Base-by-base conservation (phyloP, 2,797 vertebrate species). In the Scarus forsteni region DNA sequence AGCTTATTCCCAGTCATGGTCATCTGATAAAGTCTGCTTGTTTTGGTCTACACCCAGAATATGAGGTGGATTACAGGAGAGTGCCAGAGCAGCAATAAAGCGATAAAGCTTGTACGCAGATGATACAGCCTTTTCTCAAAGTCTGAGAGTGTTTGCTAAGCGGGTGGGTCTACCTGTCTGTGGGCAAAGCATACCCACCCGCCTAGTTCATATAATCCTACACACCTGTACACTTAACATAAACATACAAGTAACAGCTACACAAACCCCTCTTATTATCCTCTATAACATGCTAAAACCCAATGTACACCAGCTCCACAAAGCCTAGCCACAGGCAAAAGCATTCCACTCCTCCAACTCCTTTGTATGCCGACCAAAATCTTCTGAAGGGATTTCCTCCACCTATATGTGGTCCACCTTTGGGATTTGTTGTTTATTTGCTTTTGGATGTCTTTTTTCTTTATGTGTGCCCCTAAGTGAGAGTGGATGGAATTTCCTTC, bases 21-120 rank as follows among this genome's bases (percentile, higher is more conserved):
- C 87, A 88, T 92, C 90, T 91, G 91, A 93, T 92, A 92, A 92
- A 83, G 75, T 45, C 1, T 60, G 72, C 81, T 88, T 90, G 84
- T 92, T 93, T 92, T 92, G 89, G 89, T 90, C 90, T 64, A 75
- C 90, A 73, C 92, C 92, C 90, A 85, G 81, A 84, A 80, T 86
- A 88, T 83, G 76, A 88, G 69, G 70, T 72, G 75, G 65, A 87
- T 85, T 83, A 85, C 73, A 83, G 85, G 79, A 75, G 85, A 88
- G 79, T 87, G 87, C 83, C 80, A 84, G 75, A 82, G 79, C 69
- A 67, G 89, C 84, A 77, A 84, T 92, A 90, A 92, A 93, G 83
- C 66, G 66, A 92, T 92, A 90, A 90, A 82, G 71, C 70, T 60
- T 55, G 75, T 79, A 75, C 27, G 18, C 57, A 67, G 82, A 51